A percentile compares a stretch with the other conserved stretches of the same genome.
These are phyloP conservation scores for Clepsis dumicolana DNA, from an alignment of 2,888 invertebrate genomes.

Conservation along the genomic window DNA sequence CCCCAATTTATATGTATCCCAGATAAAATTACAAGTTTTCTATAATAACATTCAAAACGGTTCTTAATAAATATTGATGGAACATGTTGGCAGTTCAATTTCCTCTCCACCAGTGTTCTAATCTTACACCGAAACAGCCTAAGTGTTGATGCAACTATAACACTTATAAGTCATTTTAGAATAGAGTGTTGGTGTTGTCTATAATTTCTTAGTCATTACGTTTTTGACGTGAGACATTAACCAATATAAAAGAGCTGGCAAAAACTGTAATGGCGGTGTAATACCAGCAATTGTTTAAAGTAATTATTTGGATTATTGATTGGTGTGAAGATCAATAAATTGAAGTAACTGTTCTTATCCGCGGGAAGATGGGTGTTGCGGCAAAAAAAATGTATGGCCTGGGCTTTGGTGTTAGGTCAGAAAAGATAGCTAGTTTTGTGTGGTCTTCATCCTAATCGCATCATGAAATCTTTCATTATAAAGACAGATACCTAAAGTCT, in stretches of 20 bases:
- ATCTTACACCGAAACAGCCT: neutral
- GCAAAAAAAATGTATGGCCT: constrained; percentile 15
- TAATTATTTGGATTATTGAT: constrained; percentile 55
- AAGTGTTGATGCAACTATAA: neutral
- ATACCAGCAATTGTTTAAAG: constrained; percentile 51
- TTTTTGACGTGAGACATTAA: constrained; percentile 46
- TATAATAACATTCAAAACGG: constrained; percentile 62
- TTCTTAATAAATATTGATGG: constrained; percentile 67
- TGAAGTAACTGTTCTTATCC: constrained; percentile 45
- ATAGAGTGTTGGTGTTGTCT: constrained; percentile 40
- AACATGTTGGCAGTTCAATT: constrained; percentile 59
- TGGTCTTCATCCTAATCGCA: neutral
- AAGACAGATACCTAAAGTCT: too few species aligned
- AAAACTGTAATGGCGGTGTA: constrained; percentile 35
- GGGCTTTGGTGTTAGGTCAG: constrained; percentile 15
- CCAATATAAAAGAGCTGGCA: constrained; percentile 30
- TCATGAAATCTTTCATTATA: neutral
- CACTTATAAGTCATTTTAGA: neutral
- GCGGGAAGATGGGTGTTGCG: constrained; percentile 10
- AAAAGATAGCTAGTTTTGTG: constrained; percentile 14
- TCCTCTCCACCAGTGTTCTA: constrained; percentile 46
- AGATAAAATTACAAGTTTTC: constrained; percentile 65
- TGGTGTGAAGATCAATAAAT: constrained; percentile 44
- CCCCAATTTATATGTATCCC: constrained; percentile 67
- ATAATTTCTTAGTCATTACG: constrained; percentile 67